phyloP scores from a whole-genome alignment of 2,888 invertebrate genomes.

The Phymatocera aterrima region DNA sequence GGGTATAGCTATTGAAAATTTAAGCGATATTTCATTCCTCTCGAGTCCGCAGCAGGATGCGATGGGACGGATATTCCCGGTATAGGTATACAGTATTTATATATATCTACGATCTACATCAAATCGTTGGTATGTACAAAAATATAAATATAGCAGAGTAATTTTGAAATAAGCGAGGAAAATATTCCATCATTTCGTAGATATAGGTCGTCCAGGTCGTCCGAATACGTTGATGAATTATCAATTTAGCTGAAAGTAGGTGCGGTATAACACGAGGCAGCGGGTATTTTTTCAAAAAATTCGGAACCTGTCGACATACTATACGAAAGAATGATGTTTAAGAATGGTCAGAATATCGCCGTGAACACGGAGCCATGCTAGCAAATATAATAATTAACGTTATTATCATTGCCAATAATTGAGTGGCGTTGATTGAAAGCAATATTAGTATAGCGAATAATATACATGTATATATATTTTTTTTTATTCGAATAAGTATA shows the following conservation, averaged over 20 bases:
- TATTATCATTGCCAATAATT: constrained; percentile 24
- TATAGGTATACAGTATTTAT: not conserved
- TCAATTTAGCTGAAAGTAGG: too few species aligned
- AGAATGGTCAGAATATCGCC: constrained; percentile 29
- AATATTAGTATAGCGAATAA: constrained; percentile 20
- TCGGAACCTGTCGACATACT: too few species aligned
- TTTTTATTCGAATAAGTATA: constrained; percentile 8
- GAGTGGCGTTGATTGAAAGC: constrained; percentile 35
- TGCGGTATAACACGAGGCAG: too few species aligned
- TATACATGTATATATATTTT: constrained; percentile 6
- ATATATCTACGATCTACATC: not conserved
- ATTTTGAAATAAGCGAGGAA: not conserved
- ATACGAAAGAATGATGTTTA: constrained; percentile 37
- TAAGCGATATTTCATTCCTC: not conserved
- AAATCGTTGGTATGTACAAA: not conserved
- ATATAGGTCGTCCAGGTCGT: too few species aligned
- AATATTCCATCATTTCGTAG: not conserved
- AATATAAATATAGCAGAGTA: not conserved
- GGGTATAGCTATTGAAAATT: too few species aligned
- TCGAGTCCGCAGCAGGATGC: not conserved
- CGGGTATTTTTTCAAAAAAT: too few species aligned
- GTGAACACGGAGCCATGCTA: constrained; percentile 33
- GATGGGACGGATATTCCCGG: not conserved
- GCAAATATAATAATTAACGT: constrained; percentile 5
- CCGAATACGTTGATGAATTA: too few species aligned